phyloP scores from a whole-genome alignment of 2,888 invertebrate genomes.

The Aromia moschata region DNA sequence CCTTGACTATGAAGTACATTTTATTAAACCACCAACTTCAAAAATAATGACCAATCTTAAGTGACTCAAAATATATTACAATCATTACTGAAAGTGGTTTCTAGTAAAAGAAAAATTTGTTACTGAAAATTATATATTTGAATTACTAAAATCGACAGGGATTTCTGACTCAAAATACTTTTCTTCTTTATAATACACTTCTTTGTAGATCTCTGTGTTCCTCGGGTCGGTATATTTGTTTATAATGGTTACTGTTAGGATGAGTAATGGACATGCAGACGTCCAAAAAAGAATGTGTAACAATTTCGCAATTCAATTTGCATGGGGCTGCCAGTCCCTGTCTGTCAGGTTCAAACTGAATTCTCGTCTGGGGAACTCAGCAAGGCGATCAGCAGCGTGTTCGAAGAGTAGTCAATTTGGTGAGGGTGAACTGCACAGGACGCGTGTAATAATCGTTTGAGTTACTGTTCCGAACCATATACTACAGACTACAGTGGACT shows the following conservation, averaged over 20 bases:
- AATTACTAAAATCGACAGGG: too few species aligned
- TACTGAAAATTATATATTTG: too few species aligned
- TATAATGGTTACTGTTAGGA: conserved; percentile 46
- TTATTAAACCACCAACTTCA: too few species aligned
- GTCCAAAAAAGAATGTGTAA: conserved; percentile 58
- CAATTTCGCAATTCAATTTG: conserved; percentile 62
- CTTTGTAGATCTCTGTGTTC: conserved; percentile 24
- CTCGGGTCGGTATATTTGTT: conserved; percentile 32
- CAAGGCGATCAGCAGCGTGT: conserved; percentile 47
- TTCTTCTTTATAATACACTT: conserved; percentile 18
- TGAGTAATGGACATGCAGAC: conserved; percentile 51
- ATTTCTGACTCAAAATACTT: background rate
- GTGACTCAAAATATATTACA: too few species aligned
- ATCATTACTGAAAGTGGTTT: too few species aligned
- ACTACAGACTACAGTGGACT: too few species aligned
- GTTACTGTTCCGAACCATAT: too few species aligned
- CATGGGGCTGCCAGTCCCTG: conserved; percentile 55
- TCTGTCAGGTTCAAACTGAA: conserved; percentile 56
- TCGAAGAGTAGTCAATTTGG: conserved; percentile 43
- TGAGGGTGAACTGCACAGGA: conserved; percentile 25
- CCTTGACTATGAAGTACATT: too few species aligned
- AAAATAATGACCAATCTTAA: too few species aligned
- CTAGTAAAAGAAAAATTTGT: too few species aligned
- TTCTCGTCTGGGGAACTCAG: conserved; percentile 48
- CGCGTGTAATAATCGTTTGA: too few species aligned